Evolutionary conservation across 2,888 invertebrate species (phyloP), one percentile per base, ranked within the genome.

Genomic region (Tanaodytes sp.): DNA sequence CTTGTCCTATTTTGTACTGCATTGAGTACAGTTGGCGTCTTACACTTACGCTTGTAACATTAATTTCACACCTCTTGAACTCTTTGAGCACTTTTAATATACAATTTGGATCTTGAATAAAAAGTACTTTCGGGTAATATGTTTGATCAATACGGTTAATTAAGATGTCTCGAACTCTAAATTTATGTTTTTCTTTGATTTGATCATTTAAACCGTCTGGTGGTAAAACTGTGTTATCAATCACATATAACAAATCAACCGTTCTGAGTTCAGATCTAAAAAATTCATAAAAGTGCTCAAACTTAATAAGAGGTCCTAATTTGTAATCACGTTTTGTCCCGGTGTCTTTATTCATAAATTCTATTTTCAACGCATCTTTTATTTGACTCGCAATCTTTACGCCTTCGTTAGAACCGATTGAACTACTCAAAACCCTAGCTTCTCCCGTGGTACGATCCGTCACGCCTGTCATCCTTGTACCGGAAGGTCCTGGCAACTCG

Each of bases 41-140:
- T 15, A 49, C 52, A 6, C 54, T 57, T 23, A 59, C 58, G 12
- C 68, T 69, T 1, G 69, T 67, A 27, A 64, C 49, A 33, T 69
- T 71, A 43, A 42, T 46, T 62, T 73, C 65, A 6, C 46, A 31
- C 3, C 43, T 12, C 15, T 43, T 43, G 11, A 43, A 23, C 14
- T 43, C 23, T 23, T 43, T 42, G 2, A 42, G 14, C 8, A 23
- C n/a, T 1, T 43, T 16, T 2, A 43, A n/a, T 4, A 43, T 43
- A 20, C 2, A 9, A 1, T n/a, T 6, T 3, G 42, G 42, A n/a
- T 42, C 42, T 42, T 42, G 42, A 5, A 42, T 42, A 11, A 11
- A 20, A 1, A 42, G 12, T 4, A 42, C 20, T 20, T 43, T 43
- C 5, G 43, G 23, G 8, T 43, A 20, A 43, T 43, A 43, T 1